Conservation (phyloP, 2,888 invertebrate species). For the Zonitis immaculata region DNA sequence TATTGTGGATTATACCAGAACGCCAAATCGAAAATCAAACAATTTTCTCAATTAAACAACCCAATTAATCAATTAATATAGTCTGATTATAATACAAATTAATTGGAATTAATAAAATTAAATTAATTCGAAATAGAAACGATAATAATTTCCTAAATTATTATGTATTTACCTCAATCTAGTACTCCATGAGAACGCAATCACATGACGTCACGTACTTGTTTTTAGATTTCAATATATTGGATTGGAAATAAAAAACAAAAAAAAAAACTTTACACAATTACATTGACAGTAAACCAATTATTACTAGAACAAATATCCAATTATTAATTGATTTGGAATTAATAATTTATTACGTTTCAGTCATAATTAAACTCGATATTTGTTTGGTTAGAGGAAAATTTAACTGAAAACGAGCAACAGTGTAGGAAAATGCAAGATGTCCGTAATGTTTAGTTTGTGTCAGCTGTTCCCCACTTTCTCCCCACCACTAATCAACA, state of each 20-base stretch:
- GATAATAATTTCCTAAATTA: no score
- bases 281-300: slow-evolving; percentile 31
- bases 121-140: neutral
- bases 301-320: slow-evolving; percentile 31
- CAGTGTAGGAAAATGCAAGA: slow-evolving; percentile 41
- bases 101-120: neutral
- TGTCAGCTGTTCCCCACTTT: slow-evolving; percentile 48
- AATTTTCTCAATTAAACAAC: slow-evolving; percentile 27
- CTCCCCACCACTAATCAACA: slow-evolving; percentile 25
- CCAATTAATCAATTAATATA: slow-evolving; percentile 23
- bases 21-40: slow-evolving; percentile 19
- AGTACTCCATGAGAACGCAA: slow-evolving; percentile 46
- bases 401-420: slow-evolving; percentile 22
- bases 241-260: slow-evolving; percentile 31
- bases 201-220: slow-evolving; percentile 47
- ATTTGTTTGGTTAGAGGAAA: no score
- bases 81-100: neutral
- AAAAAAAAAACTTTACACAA: slow-evolving; percentile 37
- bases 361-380: slow-evolving; percentile 42
- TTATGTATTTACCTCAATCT: slow-evolving; percentile 43
- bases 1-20: slow-evolving; percentile 6
- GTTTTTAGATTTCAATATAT: slow-evolving; percentile 14
- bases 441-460: slow-evolving; percentile 46
- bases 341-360: slow-evolving; percentile 38
- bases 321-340: slow-evolving; percentile 28